Evolutionary conservation across 1,140 invertebrate species (phyloP), one percentile per base, ranked within the genome.

Genomic region (Globodera rostochiensis): DNA sequence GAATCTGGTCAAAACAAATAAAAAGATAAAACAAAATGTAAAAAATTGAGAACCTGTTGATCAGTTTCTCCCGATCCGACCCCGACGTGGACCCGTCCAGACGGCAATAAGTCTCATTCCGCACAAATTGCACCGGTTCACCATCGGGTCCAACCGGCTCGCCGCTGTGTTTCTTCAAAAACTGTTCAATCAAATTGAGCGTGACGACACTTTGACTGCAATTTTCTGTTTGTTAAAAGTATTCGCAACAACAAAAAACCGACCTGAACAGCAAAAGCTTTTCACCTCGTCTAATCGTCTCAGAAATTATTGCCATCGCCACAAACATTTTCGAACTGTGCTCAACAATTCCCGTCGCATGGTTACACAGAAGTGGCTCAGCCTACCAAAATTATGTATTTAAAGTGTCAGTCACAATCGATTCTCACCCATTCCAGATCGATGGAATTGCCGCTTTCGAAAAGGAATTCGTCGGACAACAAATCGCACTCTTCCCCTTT

Each of bases 311-410:
- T 79, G 94, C 94, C 89, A 98, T 96, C 83, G 98, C 94, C 46
- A 98, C 92, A 81, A 95, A 93, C 93, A 99, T 96, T 91, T 99
- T 99, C 2, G 94, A 94, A 6, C 96, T 96, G 88, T 96, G 96
- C 87, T 96, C 95, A 82, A 98, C 93, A n/a, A 84, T 21, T 45
- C 85, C 85, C 25, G 85, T 47, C 19, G 15, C 47, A 53, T 86
- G 84, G 47, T 80, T 46, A 9, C 13, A 19, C 9, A 67, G 6
- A 36, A 53, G 25, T 57, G 67, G 60, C 83, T 76, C 79, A 13
- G 74, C 71, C 71, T 73, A 19, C 13, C 11, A 73, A 73, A 73
- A 19, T 49, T 6, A 73, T 13, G n/a, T 71, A 45, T 76, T 77
- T 1, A 77, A 77, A n/a, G n/a, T 64, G 19, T 77, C 6, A 77